Evolutionary conservation across 2,797 vertebrate genomes (phyloP).

Genomic region (Argentina silus): DNA sequence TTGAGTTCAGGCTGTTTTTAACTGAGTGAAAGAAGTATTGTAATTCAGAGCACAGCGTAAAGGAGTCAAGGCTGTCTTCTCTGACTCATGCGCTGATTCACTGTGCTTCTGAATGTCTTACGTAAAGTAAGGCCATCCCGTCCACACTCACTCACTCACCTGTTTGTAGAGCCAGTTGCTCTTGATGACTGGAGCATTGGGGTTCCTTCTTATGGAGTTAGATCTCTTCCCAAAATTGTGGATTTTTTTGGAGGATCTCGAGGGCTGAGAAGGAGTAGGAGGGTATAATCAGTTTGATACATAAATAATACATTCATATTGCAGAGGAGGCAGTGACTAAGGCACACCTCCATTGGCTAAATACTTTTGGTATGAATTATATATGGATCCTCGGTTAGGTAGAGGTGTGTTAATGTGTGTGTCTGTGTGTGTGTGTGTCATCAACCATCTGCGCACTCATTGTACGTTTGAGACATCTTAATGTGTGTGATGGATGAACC

Average conservation of each 20-base stretch:
- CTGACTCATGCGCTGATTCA: neutral
- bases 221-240: constrained; percentile 99
- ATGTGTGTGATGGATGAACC: neutral
- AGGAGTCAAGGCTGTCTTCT: neutral
- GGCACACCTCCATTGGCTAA: neutral
- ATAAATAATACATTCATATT: neutral
- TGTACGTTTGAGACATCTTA: no score
- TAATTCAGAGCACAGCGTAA: neutral
- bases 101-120: neutral
- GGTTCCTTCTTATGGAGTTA: constrained; percentile 96
- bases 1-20: no score
- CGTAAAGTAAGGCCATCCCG: neutral
- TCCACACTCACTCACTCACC: constrained; percentile 70
- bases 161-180: constrained; percentile 98
- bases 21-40: neutral
- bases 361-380: no score
- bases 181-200: constrained; percentile 89
- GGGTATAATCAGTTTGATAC: neutral
- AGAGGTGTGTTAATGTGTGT: neutral
- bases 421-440: neutral
- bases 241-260: constrained; percentile 92
- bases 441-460: no score
- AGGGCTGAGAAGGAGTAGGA: constrained; percentile 80
- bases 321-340: neutral
- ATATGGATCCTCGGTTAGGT: no score